These are phyloP conservation scores for Neotoxoptera formosana DNA, from an alignment of 1,140 invertebrate genomes.

Conservation along the genomic window DNA sequence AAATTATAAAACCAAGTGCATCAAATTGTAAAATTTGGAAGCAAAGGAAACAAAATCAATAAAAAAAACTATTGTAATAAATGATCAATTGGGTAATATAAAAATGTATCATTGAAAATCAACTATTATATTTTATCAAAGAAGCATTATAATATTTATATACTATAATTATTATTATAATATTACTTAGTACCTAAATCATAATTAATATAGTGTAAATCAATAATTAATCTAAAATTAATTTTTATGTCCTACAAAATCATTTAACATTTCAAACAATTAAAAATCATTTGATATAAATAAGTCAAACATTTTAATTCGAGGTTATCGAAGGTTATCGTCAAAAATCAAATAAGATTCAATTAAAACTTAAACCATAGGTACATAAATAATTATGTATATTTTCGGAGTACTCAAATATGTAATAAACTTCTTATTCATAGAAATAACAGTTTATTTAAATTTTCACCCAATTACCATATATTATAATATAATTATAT, in stretches of 20 bases:
- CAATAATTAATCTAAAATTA: conserved; percentile 15
- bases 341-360: background rate
- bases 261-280: background rate
- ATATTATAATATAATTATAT: too few relatives aligned
- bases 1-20: too few relatives aligned
- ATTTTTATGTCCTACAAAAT: conserved; percentile 19
- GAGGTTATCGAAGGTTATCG: background rate
- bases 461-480: too few relatives aligned
- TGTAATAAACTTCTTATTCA: background rate
- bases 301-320: background rate
- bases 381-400: background rate
- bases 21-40: background rate
- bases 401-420: background rate
- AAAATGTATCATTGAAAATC: too few relatives aligned
- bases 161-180: too few relatives aligned
- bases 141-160: background rate
- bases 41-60: background rate
- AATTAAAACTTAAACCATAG: background rate
- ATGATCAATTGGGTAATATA: background rate
- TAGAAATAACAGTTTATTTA: background rate
- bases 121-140: background rate
- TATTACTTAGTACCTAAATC: background rate
- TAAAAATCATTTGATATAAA: background rate
- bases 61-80: background rate
- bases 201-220: background rate